Evolutionary conservation across 2,888 invertebrate species (phyloP).

Genomic region (Ceriagrion tenellum): DNA sequence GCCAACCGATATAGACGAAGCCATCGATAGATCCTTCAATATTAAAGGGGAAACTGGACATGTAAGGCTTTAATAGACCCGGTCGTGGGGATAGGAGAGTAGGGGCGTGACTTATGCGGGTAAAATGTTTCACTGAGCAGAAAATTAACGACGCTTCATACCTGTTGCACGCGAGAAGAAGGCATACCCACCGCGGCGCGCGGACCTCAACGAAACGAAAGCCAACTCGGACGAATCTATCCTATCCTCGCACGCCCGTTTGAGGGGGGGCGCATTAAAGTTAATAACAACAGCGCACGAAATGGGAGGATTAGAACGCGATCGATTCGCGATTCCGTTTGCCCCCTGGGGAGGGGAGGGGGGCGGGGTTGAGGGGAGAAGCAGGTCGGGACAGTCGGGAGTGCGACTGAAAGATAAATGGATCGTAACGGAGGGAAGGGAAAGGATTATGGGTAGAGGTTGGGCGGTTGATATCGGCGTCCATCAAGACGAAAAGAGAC

Average conservation of each 20-base stretch:
- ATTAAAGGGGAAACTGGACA: not conserved
- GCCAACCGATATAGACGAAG: not conserved
- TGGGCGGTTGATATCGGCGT: too few species aligned
- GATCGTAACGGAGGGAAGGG: not conserved
- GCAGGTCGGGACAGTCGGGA: not conserved
- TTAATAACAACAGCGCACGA: not conserved
- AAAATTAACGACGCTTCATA: not conserved
- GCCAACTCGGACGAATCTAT: too few species aligned
- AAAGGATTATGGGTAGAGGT: not conserved
- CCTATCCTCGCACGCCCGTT: not conserved
- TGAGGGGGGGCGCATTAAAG: not conserved
- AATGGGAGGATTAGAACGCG: not conserved
- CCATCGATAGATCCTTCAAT: not conserved
- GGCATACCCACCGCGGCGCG: not conserved
- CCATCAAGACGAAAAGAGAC: too few species aligned
- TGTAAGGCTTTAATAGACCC: not conserved
- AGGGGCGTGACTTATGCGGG: not conserved
- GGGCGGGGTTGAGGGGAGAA: not conserved
- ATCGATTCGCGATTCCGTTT: not conserved
- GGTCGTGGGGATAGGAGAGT: not conserved
- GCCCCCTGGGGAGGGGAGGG: too few species aligned
- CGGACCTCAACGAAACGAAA: not conserved
- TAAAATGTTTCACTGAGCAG: not conserved
- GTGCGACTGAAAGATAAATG: not conserved
- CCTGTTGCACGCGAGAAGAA: constrained; percentile 3